A percentile compares a stretch with the other conserved stretches of the same genome.
Conservation (phyloP, 2,888 invertebrate species). For the Zhuqinia jingwanae region DNA sequence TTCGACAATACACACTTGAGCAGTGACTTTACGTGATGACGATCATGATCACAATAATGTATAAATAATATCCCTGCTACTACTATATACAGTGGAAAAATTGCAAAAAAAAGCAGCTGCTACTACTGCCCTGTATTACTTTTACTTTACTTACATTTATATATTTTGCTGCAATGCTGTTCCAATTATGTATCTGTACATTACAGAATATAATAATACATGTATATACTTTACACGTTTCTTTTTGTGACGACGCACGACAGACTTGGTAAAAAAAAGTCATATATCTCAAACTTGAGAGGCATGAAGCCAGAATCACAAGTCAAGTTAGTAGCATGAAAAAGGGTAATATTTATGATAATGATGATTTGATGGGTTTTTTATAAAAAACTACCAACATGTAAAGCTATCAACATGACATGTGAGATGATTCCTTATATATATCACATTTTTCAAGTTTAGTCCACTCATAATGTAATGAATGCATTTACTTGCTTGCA, state of each 20-base stretch:
- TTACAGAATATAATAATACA: background rate
- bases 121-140: conserved; percentile 75
- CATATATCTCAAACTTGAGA: conserved; percentile 41
- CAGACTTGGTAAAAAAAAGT: background rate
- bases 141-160: conserved; percentile 73
- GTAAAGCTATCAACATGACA: background rate
- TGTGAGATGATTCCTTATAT: background rate
- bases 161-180: conserved; percentile 19
- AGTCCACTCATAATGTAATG: background rate
- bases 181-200: conserved; percentile 5
- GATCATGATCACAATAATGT: too few species aligned
- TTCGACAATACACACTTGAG: conserved; percentile 46
- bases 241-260: background rate
- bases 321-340: background rate
- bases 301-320: conserved; percentile 5
- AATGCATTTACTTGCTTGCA: background rate
- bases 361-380: conserved; percentile 1
- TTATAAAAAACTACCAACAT: background rate
- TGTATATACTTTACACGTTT: background rate
- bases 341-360: background rate
- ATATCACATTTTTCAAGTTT: too few species aligned
- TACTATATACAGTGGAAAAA: background rate
- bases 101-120: conserved; percentile 5
- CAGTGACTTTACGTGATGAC: conserved; percentile 46
- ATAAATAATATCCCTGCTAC: background rate